Evolutionary conservation across 2,797 vertebrate genomes (phyloP).

Genomic region (Lutjanus argentimaculatus): DNA sequence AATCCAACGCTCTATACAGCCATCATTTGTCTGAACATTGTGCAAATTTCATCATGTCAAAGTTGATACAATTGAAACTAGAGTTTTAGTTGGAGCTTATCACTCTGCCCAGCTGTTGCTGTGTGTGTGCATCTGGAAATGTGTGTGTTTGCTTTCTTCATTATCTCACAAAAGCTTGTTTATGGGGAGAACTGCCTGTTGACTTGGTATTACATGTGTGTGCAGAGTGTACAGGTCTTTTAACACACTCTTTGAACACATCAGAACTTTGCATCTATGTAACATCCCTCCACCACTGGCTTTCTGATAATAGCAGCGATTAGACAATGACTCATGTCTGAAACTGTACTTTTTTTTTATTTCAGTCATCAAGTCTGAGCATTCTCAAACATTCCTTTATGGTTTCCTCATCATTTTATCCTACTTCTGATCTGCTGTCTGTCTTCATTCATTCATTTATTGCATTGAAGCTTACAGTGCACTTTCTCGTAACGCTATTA

Average conservation of each 20-base stretch:
- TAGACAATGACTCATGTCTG: neutral
- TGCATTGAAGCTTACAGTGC: neutral
- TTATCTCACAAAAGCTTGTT: neutral
- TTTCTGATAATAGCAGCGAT: neutral
- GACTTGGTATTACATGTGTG: neutral
- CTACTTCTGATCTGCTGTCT: neutral
- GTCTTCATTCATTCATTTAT: neutral
- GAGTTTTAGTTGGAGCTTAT: neutral
- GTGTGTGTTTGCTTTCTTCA: neutral
- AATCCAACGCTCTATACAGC: constrained; percentile 6
- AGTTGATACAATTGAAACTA: neutral
- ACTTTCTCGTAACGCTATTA: neutral
- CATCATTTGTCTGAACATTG: neutral
- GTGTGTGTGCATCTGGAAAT: neutral
- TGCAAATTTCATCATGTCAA: neutral
- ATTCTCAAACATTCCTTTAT: neutral
- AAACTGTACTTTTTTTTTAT: neutral
- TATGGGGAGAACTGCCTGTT: neutral
- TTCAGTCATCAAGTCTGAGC: neutral
- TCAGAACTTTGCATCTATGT: neutral
- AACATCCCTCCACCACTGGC: neutral
- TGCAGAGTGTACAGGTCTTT: neutral
- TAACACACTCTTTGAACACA: neutral
- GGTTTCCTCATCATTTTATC: neutral
- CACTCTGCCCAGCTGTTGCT: neutral